These are phyloP conservation scores for Brachionichthys hirsutus DNA, from an alignment of 2,113 vertebrate species.

Conservation along the genomic window DNA sequence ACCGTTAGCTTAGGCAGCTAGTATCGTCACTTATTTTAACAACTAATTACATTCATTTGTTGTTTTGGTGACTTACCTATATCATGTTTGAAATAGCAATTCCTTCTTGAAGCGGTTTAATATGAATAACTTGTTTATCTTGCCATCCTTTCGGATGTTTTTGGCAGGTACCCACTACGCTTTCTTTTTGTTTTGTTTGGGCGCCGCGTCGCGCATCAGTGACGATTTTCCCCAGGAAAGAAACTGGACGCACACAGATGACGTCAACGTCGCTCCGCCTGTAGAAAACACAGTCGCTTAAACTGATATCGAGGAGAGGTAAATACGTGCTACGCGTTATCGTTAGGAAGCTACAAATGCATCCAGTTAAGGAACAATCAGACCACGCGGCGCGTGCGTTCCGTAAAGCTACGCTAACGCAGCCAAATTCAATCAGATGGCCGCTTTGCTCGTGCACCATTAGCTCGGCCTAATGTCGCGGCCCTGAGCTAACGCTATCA, in stretches of 20 bases:
- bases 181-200: not conserved
- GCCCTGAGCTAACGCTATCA: constrained; percentile 61
- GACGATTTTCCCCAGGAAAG: not conserved
- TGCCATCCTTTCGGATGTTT: constrained; percentile 39
- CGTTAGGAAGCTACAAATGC: accelerated
- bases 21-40: not conserved
- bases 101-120: not conserved
- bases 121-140: not conserved
- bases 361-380: not conserved
- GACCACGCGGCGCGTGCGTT: accelerated
- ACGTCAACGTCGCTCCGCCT: constrained; percentile 12
- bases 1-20: constrained; percentile 35
- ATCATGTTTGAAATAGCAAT: accelerated
- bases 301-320: constrained; percentile 44
- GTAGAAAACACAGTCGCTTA: constrained; percentile 30
- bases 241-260: constrained; percentile 26
- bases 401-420: not conserved
- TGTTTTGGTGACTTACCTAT: constrained; percentile 22
- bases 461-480: constrained; percentile 37
- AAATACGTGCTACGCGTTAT: not conserved
- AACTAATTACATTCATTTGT: not conserved
- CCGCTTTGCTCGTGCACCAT: constrained; percentile 2
- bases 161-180: constrained; percentile 26
- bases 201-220: constrained; percentile 19
- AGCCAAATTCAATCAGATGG: not conserved